Evolutionary conservation across 23 tunicate species (phyloP).

Genomic region (Trididemnum miniatum): DNA sequence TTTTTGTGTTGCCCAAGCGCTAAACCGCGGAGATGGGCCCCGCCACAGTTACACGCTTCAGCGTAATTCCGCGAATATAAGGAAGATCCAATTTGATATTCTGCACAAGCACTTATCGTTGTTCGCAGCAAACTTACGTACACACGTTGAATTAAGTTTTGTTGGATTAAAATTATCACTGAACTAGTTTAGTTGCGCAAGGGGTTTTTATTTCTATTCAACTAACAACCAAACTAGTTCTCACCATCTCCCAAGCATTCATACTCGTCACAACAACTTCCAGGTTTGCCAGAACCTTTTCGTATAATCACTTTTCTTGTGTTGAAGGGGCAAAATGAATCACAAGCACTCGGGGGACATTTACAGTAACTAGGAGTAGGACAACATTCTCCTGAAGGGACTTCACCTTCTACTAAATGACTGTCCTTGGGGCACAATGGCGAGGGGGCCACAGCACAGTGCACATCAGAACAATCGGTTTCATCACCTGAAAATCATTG

Average conservation of each 20-base stretch:
- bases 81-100: no score
- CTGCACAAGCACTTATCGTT: no score
- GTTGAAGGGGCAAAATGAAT: slow-evolving; percentile 28
- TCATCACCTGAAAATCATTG: neutral
- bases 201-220: no score
- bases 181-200: no score
- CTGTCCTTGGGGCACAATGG: slow-evolving; percentile 70
- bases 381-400: slow-evolving; percentile 74
- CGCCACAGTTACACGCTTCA: no score
- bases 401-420: slow-evolving; percentile 18
- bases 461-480: slow-evolving; percentile 27
- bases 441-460: slow-evolving; percentile 43
- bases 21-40: no score
- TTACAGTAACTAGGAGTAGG: slow-evolving; percentile 72
- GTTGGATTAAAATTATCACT: no score
- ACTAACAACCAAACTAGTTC: no score
- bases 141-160: no score
- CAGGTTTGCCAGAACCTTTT: slow-evolving; percentile 53
- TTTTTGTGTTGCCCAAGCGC: no score
- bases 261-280: slow-evolving; percentile 69
- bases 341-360: slow-evolving; percentile 34
- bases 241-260: slow-evolving; percentile 61
- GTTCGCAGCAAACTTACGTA: no score
- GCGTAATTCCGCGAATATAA: no score
- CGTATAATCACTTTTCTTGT: slow-evolving; percentile 24